A percentile compares a stretch with the other conserved stretches of the same genome.
phyloP scores from a whole-genome alignment of 2,113 vertebrate genomes.

The Xiphorhynchus elegans region DNA sequence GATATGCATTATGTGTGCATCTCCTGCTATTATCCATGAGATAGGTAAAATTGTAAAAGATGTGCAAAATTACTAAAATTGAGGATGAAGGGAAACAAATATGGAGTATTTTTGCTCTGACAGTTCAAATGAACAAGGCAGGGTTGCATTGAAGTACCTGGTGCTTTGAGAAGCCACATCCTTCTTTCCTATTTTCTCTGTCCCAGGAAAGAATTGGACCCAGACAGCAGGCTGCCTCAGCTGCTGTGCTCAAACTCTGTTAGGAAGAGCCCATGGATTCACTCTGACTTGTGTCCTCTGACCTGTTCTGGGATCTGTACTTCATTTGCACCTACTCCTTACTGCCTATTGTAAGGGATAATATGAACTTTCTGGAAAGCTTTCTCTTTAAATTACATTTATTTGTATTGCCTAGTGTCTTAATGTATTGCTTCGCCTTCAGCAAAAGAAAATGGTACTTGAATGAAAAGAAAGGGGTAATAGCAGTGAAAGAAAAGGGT shows the following conservation, averaged over 20 bases:
- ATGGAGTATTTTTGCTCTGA: neutral
- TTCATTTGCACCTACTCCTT: neutral
- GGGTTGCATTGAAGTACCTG: neutral
- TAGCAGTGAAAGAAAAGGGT: conserved; percentile 28
- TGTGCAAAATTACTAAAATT: neutral
- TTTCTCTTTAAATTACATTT: conserved; percentile 30
- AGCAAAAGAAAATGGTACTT: neutral
- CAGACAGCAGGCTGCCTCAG: neutral
- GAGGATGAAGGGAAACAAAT: neutral
- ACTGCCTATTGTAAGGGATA: neutral
- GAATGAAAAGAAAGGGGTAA: conserved; percentile 29
- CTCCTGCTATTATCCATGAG: neutral
- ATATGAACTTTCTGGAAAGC: conserved; percentile 1
- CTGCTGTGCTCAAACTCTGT: neutral
- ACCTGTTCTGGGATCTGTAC: neutral
- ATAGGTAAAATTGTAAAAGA: neutral
- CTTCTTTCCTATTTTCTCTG: neutral
- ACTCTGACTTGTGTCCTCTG: neutral
- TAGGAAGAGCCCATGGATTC: neutral
- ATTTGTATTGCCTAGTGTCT: conserved; percentile 20
- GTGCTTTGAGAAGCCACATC: neutral
- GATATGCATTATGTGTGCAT: fast-evolving
- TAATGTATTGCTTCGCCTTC: conserved; percentile 47
- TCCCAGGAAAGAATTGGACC: neutral
- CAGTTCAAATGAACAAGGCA: neutral